Evolutionary conservation across 64 coral and sea anemone species (phyloP), one percentile per base, ranked within the genome.

Genomic region (Orbicella faveolata): DNA sequence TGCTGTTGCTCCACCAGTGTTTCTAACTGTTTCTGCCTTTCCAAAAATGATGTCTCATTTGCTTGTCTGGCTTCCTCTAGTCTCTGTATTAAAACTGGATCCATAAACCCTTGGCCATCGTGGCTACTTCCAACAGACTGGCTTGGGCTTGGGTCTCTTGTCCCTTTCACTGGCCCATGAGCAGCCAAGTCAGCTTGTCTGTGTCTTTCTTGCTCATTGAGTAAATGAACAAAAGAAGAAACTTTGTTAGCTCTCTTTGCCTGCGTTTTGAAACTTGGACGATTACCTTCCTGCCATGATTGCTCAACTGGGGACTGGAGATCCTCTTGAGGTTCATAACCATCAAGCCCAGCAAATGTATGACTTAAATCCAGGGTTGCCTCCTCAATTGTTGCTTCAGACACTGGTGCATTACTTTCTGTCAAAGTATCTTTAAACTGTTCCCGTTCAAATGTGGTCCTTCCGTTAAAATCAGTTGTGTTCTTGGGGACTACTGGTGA

Each of bases 401-500:
- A 48, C 25, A 70, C 37, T 2, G 37, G 80, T 9, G 68, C 44
- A 84, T 82, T 83, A 73, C 73, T 81, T 83, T 94, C 92, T 36
- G 77, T 76, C 61, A 89, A 61, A 25, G 92, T 94, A 54, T 94
- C 92, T 44, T 94, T 76, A 61, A 94, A 94, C 61, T 94, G 92
- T 30, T 94, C 92, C 10, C 41, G 81, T 41, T 96, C 91, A 88
- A 96, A 96, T 18, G 77, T 78, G 12, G 94, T 93, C 16, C 81
- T 92, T 39, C 73, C 90, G 78, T 89, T 61, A 74, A 97, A 91
- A 68, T 95, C 90, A 9, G 33, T 92, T 6, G 89, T 88, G 26
- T 92, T 89, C 62, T 79, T 78, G 17, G 89, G 89, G 7, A 89
- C 89, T n/a, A 70, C 86, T 59, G 79, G 86, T 91, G 72, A 53